Evolutionary conservation across 1,140 invertebrate genomes (phyloP).

Genomic region (Mizuhopecten yessoensis): DNA sequence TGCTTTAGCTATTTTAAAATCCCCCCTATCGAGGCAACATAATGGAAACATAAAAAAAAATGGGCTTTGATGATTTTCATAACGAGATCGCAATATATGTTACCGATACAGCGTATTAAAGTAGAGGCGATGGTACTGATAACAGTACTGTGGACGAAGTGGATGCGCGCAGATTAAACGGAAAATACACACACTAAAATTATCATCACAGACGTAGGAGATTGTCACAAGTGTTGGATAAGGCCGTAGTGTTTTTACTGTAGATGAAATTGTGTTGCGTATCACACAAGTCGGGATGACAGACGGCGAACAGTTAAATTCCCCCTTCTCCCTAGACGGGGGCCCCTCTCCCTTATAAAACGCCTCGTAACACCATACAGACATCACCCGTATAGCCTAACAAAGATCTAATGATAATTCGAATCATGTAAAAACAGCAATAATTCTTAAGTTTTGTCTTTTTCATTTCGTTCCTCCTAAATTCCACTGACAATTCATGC

Average conservation of each 20-base stretch:
- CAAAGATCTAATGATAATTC: too few relatives aligned
- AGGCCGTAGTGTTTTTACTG: neutral
- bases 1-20: neutral
- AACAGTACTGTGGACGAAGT: neutral
- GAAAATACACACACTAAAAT: neutral
- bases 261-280: neutral
- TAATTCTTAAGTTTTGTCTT: too few relatives aligned
- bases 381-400: too few relatives aligned
- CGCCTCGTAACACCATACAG: too few relatives aligned
- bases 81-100: neutral
- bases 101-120: neutral
- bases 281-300: neutral
- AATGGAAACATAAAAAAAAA: neutral
- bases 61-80: conserved; percentile 27
- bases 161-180: neutral
- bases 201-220: neutral
- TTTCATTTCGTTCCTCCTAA: too few relatives aligned
- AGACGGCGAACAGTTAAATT: neutral
- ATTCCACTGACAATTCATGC: too few relatives aligned
- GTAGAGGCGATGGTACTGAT: neutral
- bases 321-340: too few relatives aligned
- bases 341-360: too few relatives aligned
- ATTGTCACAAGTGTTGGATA: neutral
- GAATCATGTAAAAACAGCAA: too few relatives aligned
- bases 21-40: neutral